phyloP scores from a whole-genome alignment of 2,888 invertebrate genomes.

The Dorcus parallelipipedus region DNA sequence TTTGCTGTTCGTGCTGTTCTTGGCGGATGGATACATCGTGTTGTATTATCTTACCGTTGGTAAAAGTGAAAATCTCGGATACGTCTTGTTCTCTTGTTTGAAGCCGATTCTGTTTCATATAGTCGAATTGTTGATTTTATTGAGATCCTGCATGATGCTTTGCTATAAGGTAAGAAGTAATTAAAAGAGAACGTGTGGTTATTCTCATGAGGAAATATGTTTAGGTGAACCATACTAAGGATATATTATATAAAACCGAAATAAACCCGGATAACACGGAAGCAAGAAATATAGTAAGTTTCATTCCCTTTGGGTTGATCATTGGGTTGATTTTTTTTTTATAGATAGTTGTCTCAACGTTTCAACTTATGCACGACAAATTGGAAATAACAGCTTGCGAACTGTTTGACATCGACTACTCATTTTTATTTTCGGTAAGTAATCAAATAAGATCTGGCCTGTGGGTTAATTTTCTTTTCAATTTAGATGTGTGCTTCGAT shows the following conservation, averaged over 20 bases:
- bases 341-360: conserved; percentile 13
- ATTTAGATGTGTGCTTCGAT: conserved; percentile 28
- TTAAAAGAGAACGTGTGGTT: not conserved
- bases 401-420: conserved; percentile 29
- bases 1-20: conserved; percentile 6
- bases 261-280: conserved; percentile 25
- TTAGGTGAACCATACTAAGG: conserved; percentile 27
- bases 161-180: conserved; percentile 8
- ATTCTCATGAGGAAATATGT: too few species aligned
- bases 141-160: conserved; percentile 10
- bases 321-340: too few species aligned
- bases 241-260: conserved; percentile 23
- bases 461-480: not conserved
- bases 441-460: too few species aligned
- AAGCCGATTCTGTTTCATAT: conserved; percentile 7
- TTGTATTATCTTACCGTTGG: conserved; percentile 14
- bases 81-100: not conserved
- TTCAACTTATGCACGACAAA: conserved; percentile 28
- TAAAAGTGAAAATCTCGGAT: not conserved
- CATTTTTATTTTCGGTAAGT: conserved; percentile 31
- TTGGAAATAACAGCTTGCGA: conserved; percentile 29
- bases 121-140: conserved; percentile 6
- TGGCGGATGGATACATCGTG: conserved; percentile 15
- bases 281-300: conserved; percentile 26
- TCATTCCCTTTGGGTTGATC: not conserved